Evolutionary conservation across 2,113 vertebrate genomes (phyloP).

Genomic region (Gallinago jamesoni): DNA sequence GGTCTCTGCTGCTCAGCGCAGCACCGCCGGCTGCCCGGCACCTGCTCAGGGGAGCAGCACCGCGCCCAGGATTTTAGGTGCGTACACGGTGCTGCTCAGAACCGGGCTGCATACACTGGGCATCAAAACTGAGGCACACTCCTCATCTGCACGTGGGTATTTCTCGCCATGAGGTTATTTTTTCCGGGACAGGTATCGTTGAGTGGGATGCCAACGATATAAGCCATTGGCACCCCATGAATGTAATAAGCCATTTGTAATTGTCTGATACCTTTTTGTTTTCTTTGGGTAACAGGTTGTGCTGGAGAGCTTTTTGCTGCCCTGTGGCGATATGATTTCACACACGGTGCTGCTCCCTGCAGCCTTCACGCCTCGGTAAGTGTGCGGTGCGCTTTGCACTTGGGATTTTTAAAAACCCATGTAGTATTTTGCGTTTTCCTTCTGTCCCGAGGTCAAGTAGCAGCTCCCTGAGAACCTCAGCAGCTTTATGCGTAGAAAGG

Average conservation of each 20-base stretch:
- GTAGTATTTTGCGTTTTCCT: neutral
- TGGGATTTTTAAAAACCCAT: accelerated
- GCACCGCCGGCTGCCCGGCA: neutral
- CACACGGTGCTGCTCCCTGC: neutral
- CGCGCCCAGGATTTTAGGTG: accelerated
- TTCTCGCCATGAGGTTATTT: neutral
- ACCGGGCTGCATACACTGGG: accelerated
- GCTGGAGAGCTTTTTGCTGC: neutral
- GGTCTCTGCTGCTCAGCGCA: neutral
- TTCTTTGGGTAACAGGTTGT: neutral
- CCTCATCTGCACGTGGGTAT: accelerated
- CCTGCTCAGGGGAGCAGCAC: accelerated
- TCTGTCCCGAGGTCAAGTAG: neutral
- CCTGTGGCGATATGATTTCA: accelerated
- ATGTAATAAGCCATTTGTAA: neutral
- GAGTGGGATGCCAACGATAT: neutral
- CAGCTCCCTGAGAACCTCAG: neutral
- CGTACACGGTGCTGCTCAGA: accelerated
- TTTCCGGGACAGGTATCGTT: neutral
- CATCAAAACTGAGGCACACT: neutral
- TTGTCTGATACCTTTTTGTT: neutral
- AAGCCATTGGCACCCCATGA: no score
- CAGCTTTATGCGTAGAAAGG: neutral
- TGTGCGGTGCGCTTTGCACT: accelerated
- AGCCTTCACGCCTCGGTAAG: neutral